A percentile compares a stretch with the other conserved stretches of the same genome.
Conservation (phyloP, 2,113 vertebrate genomes). For the Phylloscopus whistleri region DNA sequence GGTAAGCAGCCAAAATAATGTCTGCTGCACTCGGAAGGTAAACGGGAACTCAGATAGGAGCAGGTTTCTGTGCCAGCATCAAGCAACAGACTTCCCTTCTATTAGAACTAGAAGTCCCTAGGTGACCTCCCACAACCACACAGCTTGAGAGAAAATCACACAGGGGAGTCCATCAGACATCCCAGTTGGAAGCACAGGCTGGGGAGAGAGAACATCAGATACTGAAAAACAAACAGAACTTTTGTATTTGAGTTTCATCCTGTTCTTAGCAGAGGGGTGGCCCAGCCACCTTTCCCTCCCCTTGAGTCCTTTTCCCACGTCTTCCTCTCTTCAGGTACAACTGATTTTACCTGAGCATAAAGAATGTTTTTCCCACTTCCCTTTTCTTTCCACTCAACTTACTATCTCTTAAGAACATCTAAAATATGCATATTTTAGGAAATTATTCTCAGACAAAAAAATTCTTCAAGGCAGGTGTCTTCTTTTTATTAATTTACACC, state of each 20-base stretch:
- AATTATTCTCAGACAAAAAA: background rate
- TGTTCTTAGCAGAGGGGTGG: background rate
- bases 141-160: background rate
- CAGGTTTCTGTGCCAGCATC: background rate
- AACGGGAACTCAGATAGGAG: background rate
- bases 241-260: background rate
- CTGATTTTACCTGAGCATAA: background rate
- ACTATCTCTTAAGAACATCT: background rate
- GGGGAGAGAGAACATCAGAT: background rate
- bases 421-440: background rate
- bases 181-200: background rate
- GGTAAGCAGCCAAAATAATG: background rate
- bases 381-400: background rate
- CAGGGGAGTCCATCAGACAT: background rate
- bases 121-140: background rate
- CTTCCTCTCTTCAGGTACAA: background rate
- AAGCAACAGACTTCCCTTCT: background rate
- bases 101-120: background rate
- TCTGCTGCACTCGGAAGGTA: background rate
- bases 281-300: background rate
- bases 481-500: background rate
- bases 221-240: background rate
- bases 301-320: background rate
- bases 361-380: background rate
- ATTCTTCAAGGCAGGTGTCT: background rate